A percentile compares a stretch with the other conserved stretches of the same genome.
Conservation (phyloP, 92 coral and sea anemone genomes). For the Muricea muricata region DNA sequence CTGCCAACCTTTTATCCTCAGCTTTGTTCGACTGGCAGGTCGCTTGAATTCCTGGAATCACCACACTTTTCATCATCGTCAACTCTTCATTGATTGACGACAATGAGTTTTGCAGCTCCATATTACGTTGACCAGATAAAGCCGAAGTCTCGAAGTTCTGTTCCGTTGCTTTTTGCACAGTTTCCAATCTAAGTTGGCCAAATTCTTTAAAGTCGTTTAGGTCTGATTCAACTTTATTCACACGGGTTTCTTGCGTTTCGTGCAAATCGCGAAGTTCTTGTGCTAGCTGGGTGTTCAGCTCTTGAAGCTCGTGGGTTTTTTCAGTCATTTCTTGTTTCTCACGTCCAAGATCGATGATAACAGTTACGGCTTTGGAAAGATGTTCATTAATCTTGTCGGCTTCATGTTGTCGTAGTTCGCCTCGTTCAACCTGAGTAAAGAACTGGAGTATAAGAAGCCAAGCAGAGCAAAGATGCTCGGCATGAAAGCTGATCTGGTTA, state of each 20-base stretch:
- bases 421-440: slow-evolving; percentile 12
- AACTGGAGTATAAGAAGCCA: too few relatives aligned
- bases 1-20: neutral
- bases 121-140: neutral
- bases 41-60: neutral
- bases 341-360: neutral
- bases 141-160: slow-evolving; percentile 7
- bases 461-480: too few relatives aligned
- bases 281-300: neutral
- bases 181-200: neutral
- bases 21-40: neutral
- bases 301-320: neutral
- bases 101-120: neutral
- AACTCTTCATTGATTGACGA: neutral
- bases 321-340: neutral
- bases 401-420: neutral
- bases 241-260: neutral
- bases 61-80: too few relatives aligned
- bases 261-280: neutral
- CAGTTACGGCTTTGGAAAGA: neutral
- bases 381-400: slow-evolving; percentile 7
- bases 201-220: neutral
- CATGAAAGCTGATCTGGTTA: too few relatives aligned
- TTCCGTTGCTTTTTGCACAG: slow-evolving; percentile 1
- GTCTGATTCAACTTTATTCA: neutral